phyloP scores from a whole-genome alignment of 2,888 invertebrate species.

The Euplexia lucipara region DNA sequence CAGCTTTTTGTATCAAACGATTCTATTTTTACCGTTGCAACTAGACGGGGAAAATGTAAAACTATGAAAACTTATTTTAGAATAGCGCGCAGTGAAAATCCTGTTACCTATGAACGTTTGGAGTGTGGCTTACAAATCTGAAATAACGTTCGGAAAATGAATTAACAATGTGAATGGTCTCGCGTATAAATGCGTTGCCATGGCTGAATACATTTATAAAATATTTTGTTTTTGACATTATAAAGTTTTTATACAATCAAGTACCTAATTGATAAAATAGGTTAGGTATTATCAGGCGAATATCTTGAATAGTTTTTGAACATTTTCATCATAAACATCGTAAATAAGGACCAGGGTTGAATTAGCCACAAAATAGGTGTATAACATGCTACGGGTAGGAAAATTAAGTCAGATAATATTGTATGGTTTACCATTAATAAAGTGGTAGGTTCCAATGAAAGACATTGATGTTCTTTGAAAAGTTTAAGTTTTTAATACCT shows the following conservation, averaged over 20 bases:
- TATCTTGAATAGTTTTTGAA: not conserved
- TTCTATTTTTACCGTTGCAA: conserved; percentile 60
- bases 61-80: conserved; percentile 64
- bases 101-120: conserved; percentile 38
- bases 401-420: no score
- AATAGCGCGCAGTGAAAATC: conserved; percentile 59
- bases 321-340: no score
- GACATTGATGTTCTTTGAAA: no score
- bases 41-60: conserved; percentile 58
- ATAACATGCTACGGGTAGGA: no score
- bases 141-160: conserved; percentile 44
- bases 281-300: not conserved
- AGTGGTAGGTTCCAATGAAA: no score
- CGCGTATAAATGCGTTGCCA: conserved; percentile 10
- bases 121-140: conserved; percentile 52
- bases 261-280: no score
- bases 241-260: no score
- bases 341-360: no score
- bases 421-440: no score
- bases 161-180: conserved; percentile 45
- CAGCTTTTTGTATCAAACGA: conserved; percentile 71
- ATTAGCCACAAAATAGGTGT: no score
- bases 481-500: no score
- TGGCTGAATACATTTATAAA: not conserved
- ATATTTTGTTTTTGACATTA: conserved; percentile 3